phyloP scores from a whole-genome alignment of 2,113 vertebrate species.

The Saimiri boliviensis region DNA sequence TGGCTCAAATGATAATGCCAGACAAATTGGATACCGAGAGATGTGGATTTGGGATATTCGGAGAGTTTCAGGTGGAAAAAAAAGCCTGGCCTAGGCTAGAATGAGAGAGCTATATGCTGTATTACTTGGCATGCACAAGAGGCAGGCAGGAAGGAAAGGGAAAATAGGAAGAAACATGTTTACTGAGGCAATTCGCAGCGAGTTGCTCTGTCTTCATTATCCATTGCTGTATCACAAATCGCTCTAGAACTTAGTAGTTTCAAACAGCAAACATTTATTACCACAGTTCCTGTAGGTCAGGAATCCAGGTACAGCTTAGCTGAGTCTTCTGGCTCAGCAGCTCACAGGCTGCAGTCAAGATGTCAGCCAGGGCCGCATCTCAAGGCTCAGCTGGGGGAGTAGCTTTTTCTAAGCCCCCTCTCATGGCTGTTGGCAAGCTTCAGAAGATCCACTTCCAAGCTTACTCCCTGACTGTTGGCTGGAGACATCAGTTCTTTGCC shows the following conservation, averaged over 20 bases:
- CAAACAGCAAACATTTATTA: not conserved
- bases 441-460: not conserved
- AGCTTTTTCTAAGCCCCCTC: not conserved
- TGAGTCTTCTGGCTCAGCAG: not conserved
- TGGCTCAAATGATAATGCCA: not conserved
- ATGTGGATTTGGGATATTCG: not conserved
- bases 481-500: not conserved
- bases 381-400: no score
- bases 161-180: not conserved
- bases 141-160: not conserved
- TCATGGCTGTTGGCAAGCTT: not conserved
- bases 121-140: not conserved
- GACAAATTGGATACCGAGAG: conserved; percentile 16
- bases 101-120: not conserved
- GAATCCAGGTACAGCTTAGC: not conserved
- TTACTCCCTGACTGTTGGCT: not conserved
- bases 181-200: not conserved
- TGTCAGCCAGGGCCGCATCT: not conserved
- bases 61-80: not conserved
- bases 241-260: not conserved
- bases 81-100: not conserved
- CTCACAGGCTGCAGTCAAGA: not conserved
- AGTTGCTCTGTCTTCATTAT: not conserved
- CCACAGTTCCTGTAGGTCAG: not conserved
- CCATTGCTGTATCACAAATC: not conserved